Evolutionary conservation across 1,140 invertebrate species (phyloP), one percentile per base, ranked within the genome.

Genomic region (Formica exsecta): DNA sequence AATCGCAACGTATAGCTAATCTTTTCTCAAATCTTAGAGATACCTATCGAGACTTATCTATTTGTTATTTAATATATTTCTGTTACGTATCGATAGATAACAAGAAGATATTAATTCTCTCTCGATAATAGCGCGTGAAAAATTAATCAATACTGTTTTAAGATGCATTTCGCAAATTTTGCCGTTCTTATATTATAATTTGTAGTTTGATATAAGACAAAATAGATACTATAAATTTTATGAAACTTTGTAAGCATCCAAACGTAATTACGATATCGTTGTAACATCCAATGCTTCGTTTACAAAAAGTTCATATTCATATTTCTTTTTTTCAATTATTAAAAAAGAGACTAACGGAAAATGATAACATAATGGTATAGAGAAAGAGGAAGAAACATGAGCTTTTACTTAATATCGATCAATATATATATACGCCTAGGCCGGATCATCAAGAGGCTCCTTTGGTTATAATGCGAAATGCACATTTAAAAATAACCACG

Each of bases 401-500:
- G 9, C 5, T 76, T 76, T 44, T 41, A 22, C 13, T 44, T 64
- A 41, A 61, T 38, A 41, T 76, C 57, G 57, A 62, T 76, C 61
- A 41, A 41, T 19, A 68, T 25, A 11, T 38, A 66, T 9, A 22
- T n/a, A 5, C 3, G 3, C 1, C 11, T 22, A 77, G 36, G 25
- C 13, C 4, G 64, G 22, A 80, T 80, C 54, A 36, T 80, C 64
- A 70, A 51, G 64, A 57, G 16, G 3, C 25, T 70, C 36, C 25
- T 70, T 22, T 16, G n/a, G 38, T 68, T 80, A 70, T 59, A 57
- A 59, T 9, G 36, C 64, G 48, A 80, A 70, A 70, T 59, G 36
- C 22, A 57, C 51, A 57, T 59, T 57, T 80, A 80, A 80, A 80
- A 80, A 80, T 80, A 80, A 32, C 41, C n/a, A 9, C 38, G 44